Evolutionary conservation across 1,140 invertebrate species (phyloP).

Genomic region (Drosophila busckii): DNA sequence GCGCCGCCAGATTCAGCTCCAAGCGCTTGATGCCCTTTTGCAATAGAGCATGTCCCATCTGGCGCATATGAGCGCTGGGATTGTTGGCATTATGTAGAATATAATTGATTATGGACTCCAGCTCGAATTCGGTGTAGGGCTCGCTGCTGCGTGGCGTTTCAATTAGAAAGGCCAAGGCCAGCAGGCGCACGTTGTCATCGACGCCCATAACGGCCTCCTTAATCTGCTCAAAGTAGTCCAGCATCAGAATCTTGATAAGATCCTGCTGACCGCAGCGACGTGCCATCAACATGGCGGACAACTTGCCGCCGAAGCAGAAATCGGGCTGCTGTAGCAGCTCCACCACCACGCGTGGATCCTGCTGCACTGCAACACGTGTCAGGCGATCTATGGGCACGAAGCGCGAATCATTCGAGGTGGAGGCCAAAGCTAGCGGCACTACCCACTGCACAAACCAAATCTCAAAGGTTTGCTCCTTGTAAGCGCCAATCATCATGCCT

Average conservation of each 20-base stretch:
- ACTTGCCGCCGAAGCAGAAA: slow-evolving; percentile 45
- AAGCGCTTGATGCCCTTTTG: slow-evolving; percentile 81
- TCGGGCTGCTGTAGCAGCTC: slow-evolving; percentile 16
- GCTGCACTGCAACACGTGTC: slow-evolving; percentile 48
- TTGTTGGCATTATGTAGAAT: slow-evolving; percentile 86
- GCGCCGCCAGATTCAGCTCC: slow-evolving; percentile 42
- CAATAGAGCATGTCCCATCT: slow-evolving; percentile 82
- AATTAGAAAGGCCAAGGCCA: slow-evolving; percentile 85
- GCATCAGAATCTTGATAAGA: slow-evolving; percentile 25
- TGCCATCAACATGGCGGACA: slow-evolving; percentile 49
- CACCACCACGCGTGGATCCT: slow-evolving; percentile 26
- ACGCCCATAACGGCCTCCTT: slow-evolving; percentile 30
- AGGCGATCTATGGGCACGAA: slow-evolving; percentile 40
- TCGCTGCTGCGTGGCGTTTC: slow-evolving; percentile 89
- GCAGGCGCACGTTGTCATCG: slow-evolving; percentile 78
- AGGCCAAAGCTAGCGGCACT: slow-evolving; percentile 22
- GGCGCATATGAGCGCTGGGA: slow-evolving; percentile 83
- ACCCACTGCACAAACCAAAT: slow-evolving; percentile 52
- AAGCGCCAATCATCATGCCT: slow-evolving; percentile 43
- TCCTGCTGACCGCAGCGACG: slow-evolving; percentile 36
- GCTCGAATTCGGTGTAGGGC: slow-evolving; percentile 82
- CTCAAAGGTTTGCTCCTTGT: slow-evolving; percentile 6
- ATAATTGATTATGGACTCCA: slow-evolving; percentile 85
- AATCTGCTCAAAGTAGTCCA: slow-evolving; percentile 15
- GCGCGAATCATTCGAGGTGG: slow-evolving; percentile 17